Evolutionary conservation across 64 coral and sea anemone genomes (phyloP).

Genomic region (Cladopsammia gracilis): DNA sequence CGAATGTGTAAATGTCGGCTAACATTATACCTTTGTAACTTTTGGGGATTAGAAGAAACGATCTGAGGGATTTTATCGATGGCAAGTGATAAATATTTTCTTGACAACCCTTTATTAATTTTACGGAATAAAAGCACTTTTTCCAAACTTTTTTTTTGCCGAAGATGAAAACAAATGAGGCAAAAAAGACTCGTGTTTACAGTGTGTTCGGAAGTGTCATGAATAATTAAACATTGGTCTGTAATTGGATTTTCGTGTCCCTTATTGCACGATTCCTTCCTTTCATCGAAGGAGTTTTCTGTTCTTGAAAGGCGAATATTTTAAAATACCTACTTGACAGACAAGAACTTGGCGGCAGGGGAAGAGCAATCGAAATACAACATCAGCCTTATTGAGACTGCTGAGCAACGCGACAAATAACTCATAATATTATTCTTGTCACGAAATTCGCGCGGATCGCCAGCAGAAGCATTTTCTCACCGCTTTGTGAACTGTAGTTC

Average conservation of each 20-base stretch:
- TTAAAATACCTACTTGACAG: neutral
- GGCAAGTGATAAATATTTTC: neutral
- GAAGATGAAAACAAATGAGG: neutral
- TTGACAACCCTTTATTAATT: neutral
- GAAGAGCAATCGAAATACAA: neutral
- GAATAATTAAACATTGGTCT: conserved; percentile 36
- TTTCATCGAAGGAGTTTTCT: conserved; percentile 6
- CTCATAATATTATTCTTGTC: neutral
- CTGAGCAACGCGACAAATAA: neutral
- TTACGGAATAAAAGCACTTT: neutral
- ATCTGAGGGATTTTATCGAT: conserved; percentile 14
- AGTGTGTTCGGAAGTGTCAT: conserved; percentile 20
- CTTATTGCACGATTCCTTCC: conserved; percentile 13
- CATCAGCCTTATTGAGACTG: neutral
- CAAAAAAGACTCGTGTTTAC: conserved; percentile 41
- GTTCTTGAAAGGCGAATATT: conserved; percentile 18
- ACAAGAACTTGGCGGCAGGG: neutral
- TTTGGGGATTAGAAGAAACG: neutral
- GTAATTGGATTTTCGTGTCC: conserved; percentile 42
- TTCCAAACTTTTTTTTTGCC: neutral
- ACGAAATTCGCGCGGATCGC: neutral
- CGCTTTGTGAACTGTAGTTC: neutral
- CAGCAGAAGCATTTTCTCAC: neutral
- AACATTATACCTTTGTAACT: neutral
- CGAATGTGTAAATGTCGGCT: neutral